Conservation (phyloP, 2,113 vertebrate species). For the Guaruba guarouba region DNA sequence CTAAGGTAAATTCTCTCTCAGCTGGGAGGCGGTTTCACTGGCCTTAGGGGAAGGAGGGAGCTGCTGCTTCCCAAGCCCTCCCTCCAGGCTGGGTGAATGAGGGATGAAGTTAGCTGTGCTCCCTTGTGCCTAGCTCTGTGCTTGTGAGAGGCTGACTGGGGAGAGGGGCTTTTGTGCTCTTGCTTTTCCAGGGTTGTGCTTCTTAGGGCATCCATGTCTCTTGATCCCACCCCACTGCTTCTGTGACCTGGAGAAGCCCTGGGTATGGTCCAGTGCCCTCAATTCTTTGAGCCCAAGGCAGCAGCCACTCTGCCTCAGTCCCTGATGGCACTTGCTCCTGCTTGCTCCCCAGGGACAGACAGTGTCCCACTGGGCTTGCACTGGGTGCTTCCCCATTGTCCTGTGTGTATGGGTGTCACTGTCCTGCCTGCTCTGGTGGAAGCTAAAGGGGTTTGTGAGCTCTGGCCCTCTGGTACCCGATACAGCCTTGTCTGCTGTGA, state of each 20-base stretch:
- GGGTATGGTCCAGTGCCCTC: neutral
- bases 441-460: neutral
- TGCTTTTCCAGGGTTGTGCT: neutral
- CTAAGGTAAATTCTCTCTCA: neutral
- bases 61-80: neutral
- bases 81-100: neutral
- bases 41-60: neutral
- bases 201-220: neutral
- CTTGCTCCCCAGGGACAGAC: neutral
- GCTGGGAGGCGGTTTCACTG: neutral
- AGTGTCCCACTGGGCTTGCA: neutral
- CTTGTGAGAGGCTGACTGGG: neutral
- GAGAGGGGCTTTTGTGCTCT: neutral
- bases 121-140: neutral
- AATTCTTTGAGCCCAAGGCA: neutral
- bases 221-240: neutral
- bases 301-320: neutral
- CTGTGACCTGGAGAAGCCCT: neutral
- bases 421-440: neutral
- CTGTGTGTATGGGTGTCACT: neutral
- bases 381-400: fast-evolving
- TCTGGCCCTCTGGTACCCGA: neutral
- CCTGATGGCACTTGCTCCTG: neutral
- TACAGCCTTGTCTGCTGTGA: neutral
- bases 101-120: neutral